Percentiles rank a stretch among this genome's conserved stretches.
Conservation (phyloP, 2,797 vertebrate genomes). For the Karalla daura region DNA sequence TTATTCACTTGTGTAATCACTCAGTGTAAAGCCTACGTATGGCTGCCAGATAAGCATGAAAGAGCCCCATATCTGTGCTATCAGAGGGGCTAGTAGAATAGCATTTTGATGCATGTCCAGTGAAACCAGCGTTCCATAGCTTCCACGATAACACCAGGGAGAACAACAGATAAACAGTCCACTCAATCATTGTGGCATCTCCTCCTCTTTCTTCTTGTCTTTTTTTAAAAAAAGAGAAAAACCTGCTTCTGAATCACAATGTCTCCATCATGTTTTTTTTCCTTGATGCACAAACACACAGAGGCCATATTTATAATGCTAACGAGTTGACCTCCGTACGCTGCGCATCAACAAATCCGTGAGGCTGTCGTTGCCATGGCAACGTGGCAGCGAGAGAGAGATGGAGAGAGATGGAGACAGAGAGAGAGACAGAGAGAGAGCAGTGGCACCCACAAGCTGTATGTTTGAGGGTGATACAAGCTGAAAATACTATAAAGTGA, state of each 20-base stretch:
- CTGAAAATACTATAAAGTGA: slow-evolving; percentile 24
- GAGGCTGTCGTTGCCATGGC: slow-evolving; percentile 34
- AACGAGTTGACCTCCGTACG: slow-evolving; percentile 36
- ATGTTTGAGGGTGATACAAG: slow-evolving; percentile 17
- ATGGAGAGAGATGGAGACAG: background rate
- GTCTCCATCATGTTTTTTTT: slow-evolving; percentile 6
- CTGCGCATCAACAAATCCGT: slow-evolving; percentile 16
- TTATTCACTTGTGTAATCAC: no score
- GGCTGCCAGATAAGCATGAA: no score
- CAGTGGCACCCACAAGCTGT: slow-evolving; percentile 1
- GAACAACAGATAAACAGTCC: no score
- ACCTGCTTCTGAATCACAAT: background rate
- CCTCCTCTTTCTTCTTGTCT: no score
- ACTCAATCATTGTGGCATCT: no score
- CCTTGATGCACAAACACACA: slow-evolving; percentile 9
- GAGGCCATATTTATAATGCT: slow-evolving; percentile 33
- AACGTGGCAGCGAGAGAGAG: slow-evolving; percentile 31
- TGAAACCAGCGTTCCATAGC: no score
- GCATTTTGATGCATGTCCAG: no score
- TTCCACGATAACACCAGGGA: no score
- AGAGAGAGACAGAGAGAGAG: slow-evolving; percentile 24
- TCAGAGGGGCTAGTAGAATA: no score
- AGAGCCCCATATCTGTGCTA: no score
- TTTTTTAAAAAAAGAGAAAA: no score
- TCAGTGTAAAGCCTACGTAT: no score